Evolutionary conservation across 1,140 invertebrate species (phyloP).

Genomic region (Drosophila sechellia): DNA sequence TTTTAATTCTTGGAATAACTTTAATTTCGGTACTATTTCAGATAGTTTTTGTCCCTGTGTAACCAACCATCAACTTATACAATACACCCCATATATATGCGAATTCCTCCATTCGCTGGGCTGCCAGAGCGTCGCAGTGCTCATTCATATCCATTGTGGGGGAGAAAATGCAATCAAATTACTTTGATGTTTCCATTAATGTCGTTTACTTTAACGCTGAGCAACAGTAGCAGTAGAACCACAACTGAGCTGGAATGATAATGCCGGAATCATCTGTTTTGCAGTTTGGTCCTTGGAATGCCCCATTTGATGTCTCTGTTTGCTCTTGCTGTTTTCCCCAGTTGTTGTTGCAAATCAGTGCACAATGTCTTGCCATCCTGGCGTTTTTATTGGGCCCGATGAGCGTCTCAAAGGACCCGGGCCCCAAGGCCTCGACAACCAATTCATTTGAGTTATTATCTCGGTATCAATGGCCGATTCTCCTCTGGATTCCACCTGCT

Average conservation of each 20-base stretch:
- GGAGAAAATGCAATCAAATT: conserved; percentile 78
- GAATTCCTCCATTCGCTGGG: conserved; percentile 47
- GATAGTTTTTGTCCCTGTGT: not conserved
- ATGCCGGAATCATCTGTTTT: conserved; percentile 57
- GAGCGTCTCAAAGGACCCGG: conserved; percentile 29
- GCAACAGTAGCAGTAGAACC: conserved; percentile 16
- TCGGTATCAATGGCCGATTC: conserved; percentile 43
- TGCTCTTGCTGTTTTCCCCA: not conserved
- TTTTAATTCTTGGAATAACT: not conserved
- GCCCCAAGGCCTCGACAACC: conserved; percentile 38
- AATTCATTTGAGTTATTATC: conserved; percentile 81
- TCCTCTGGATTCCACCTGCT: not conserved
- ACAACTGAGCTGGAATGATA: conserved; percentile 30
- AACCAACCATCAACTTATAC: conserved; percentile 11
- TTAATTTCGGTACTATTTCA: not conserved
- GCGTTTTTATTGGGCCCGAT: conserved; percentile 72
- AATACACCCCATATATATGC: conserved; percentile 17
- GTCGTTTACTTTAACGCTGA: conserved; percentile 78
- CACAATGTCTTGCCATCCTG: conserved; percentile 62
- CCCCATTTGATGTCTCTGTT: conserved; percentile 49
- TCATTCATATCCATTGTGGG: conserved; percentile 76
- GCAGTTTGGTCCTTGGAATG: conserved; percentile 39
- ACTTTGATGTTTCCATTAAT: conserved; percentile 83
- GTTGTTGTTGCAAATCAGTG: conserved; percentile 63
- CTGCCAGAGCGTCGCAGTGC: conserved; percentile 25